Conservation (phyloP, 1,140 invertebrate genomes). For the Bombus waltoni region DNA sequence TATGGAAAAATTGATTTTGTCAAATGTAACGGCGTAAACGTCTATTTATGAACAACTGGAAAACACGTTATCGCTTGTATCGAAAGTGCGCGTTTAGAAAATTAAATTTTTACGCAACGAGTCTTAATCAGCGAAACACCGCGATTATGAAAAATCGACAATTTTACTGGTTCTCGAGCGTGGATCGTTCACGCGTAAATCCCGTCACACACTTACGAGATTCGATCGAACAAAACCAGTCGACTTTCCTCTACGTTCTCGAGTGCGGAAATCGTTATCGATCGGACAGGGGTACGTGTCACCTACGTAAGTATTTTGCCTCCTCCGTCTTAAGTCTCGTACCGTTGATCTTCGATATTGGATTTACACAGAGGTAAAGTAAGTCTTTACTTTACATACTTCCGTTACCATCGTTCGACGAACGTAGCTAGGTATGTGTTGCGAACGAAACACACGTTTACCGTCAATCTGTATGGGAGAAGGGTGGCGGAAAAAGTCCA, state of each 20-base stretch:
- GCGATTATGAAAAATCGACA: background rate
- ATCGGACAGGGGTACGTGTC: background rate
- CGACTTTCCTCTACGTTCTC: background rate
- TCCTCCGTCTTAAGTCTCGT: background rate
- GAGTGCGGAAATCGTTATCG: background rate
- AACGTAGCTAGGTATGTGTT: background rate
- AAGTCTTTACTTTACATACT: background rate
- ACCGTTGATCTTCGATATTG: slow-evolving; percentile 27
- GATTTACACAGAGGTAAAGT: slow-evolving; percentile 22
- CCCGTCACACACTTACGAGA: background rate
- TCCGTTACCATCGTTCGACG: background rate
- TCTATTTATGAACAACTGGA: background rate
- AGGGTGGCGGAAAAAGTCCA: background rate
- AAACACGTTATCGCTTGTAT: background rate
- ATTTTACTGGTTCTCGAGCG: background rate
- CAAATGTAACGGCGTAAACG: too few species aligned
- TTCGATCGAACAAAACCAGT: background rate
- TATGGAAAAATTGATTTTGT: background rate
- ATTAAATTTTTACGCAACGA: background rate
- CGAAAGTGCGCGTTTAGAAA: background rate
- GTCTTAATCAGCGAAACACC: background rate
- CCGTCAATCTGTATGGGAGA: background rate
- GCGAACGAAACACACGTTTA: background rate
- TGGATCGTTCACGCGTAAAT: background rate
- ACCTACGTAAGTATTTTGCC: background rate